Evolutionary conservation across 2,797 vertebrate genomes (phyloP).

Genomic region (Sebastes hubbsi): DNA sequence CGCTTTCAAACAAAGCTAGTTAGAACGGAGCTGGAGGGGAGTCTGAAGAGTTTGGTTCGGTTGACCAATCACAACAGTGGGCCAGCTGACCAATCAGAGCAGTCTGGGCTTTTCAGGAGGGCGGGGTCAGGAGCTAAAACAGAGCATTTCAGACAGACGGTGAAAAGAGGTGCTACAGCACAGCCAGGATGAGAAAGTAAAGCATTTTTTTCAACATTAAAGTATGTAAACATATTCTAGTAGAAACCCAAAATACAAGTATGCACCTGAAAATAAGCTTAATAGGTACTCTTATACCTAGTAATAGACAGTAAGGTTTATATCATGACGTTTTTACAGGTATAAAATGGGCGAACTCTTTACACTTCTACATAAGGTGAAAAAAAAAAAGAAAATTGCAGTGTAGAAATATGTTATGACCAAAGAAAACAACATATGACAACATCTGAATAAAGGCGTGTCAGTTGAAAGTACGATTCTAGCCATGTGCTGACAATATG

Average conservation of each 20-base stretch:
- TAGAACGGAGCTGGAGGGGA: too few relatives aligned
- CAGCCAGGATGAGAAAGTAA: too few relatives aligned
- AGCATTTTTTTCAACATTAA: too few relatives aligned
- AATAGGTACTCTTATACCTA: background rate
- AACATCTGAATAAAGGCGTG: slow-evolving; percentile 15
- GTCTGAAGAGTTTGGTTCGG: too few relatives aligned
- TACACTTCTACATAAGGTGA: background rate
- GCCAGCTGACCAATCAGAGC: too few relatives aligned
- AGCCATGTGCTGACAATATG: slow-evolving; percentile 40
- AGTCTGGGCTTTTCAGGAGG: too few relatives aligned
- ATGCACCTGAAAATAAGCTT: background rate
- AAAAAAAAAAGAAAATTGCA: background rate
- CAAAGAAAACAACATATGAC: background rate
- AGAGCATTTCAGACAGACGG: too few relatives aligned
- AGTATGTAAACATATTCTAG: too few relatives aligned
- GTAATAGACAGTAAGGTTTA: background rate
- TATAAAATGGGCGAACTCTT: background rate
- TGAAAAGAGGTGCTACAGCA: too few relatives aligned
- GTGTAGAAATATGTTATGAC: background rate
- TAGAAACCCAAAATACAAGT: background rate
- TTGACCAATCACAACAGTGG: too few relatives aligned
- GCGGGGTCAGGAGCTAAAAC: too few relatives aligned
- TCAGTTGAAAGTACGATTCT: slow-evolving; percentile 8
- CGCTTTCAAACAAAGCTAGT: too few relatives aligned
- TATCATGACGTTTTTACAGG: background rate